Base-by-base conservation (phyloP, 2,797 vertebrate species). In the Balearica regulorum region DNA sequence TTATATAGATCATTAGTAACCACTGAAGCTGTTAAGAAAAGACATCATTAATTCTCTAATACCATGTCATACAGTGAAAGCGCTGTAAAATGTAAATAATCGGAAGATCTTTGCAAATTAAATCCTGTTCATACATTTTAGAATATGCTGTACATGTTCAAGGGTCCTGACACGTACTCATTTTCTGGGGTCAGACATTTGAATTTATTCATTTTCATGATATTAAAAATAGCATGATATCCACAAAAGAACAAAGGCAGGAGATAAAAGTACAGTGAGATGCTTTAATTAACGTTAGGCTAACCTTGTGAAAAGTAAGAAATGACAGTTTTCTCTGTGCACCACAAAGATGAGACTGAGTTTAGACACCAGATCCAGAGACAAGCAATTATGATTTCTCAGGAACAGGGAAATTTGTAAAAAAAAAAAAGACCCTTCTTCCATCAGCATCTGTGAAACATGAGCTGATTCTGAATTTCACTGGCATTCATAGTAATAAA, bases 231-330 rank as follows among this genome's bases (percentile, higher is more conserved):
- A 62, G 29, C 4, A 83, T 71, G 81, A 29, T 68, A 58, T 57
- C 57, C 41, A 90, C 33, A 81, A n/a, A 92, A 85, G 46, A 93
- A 83, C 39, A 80, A 78, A 11, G 6, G 82, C 8, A 2, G 44
- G 48, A 93, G 64, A 48, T 49, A 87, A 33, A 66, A 65, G 25
- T 53, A 48, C 26, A 77, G 24, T 73, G 33, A 79, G 24, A 79
- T 5, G 4, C 39, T 83, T 93, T 93, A 96, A 96, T 93, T 96
- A 95, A 62, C 49, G 54, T 90, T 85, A 93, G 7, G 28, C 14
- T 95, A 96, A 91, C 55, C 31, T 87, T 87, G 48, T 64, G n/a
- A 62, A 60, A 73, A 62, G 62, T 68, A 39, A 83, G 55, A 95
- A 83, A 92, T 77, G 20, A 66, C 46, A 57, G 10, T 93, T 92